Evolutionary conservation across 2,797 vertebrate species (phyloP).

Genomic region (Myiothlypis coronata): DNA sequence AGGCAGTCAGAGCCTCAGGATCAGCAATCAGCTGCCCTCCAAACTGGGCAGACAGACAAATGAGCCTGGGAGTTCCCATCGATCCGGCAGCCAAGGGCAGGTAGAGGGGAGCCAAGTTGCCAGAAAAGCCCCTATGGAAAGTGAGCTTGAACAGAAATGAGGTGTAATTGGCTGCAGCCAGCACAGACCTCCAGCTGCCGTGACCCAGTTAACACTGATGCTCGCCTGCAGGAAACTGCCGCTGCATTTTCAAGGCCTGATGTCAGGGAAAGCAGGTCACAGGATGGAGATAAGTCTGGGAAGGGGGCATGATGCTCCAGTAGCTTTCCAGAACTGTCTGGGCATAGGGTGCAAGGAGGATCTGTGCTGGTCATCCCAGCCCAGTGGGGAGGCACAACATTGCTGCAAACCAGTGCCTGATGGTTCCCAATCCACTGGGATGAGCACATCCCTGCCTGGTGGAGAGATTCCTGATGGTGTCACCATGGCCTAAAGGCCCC

Average conservation of each 20-base stretch:
- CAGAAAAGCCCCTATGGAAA: not conserved
- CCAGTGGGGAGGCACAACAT: not conserved
- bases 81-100: slow-evolving; percentile 30
- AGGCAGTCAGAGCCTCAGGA: not conserved
- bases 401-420: not conserved
- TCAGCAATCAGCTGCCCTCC: not conserved
- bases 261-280: not conserved
- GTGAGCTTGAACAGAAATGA: not conserved
- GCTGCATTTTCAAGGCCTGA: not conserved
- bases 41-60: not conserved
- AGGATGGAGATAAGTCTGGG: not conserved
- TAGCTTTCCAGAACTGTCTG: rapidly evolving
- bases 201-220: slow-evolving; percentile 18
- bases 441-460: not conserved
- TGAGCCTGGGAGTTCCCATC: not conserved
- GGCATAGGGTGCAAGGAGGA: not conserved
- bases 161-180: not conserved
- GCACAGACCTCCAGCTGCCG: not conserved
- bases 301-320: rapidly evolving
- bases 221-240: not conserved
- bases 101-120: not conserved
- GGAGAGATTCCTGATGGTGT: not conserved
- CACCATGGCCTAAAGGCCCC: not conserved
- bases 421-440: too few species aligned
- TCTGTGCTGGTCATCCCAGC: not conserved